A percentile compares a stretch with the other conserved stretches of the same genome.
These are phyloP conservation scores for Chrysolina americana DNA, from an alignment of 2,888 invertebrate species.

Conservation along the genomic window DNA sequence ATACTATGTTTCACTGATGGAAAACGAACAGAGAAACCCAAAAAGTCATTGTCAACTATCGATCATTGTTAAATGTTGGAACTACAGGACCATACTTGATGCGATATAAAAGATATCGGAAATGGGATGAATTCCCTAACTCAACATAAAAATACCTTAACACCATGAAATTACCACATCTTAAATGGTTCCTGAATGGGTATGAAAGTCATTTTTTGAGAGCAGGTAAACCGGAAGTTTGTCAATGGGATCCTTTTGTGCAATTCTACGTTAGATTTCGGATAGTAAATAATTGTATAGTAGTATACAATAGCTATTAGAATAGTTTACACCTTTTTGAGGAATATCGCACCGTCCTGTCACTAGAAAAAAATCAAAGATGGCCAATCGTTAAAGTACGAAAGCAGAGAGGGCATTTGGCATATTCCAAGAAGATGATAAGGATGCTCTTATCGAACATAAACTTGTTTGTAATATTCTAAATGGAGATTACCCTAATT, in stretches of 20 bases:
- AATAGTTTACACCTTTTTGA: conserved; percentile 48
- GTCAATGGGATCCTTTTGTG: conserved; percentile 50
- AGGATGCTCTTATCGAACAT: not conserved
- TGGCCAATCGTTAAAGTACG: conserved; percentile 2
- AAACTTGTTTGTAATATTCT: no score
- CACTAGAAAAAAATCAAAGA: conserved; percentile 29
- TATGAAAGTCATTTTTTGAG: conserved; percentile 46
- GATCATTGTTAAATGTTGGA: not conserved
- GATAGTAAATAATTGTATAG: conserved; percentile 47
- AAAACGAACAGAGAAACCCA: not conserved
- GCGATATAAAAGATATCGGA: conserved; percentile 28
- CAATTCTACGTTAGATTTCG: conserved; percentile 45
- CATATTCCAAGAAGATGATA: not conserved
- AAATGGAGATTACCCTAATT: no score
- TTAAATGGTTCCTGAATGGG: conserved; percentile 33
- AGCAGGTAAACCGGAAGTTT: conserved; percentile 53
- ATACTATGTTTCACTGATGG: no score
- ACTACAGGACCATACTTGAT: conserved; percentile 3
- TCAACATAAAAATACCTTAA: conserved; percentile 30
- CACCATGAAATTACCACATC: conserved; percentile 46
- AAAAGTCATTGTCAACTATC: conserved; percentile 7
- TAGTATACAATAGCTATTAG: conserved; percentile 47
- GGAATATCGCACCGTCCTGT: conserved; percentile 40
- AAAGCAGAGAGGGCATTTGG: not conserved
- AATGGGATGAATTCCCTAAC: conserved; percentile 27